phyloP scores from a whole-genome alignment of 2,888 invertebrate species.

The Margaritifera margaritifera region DNA sequence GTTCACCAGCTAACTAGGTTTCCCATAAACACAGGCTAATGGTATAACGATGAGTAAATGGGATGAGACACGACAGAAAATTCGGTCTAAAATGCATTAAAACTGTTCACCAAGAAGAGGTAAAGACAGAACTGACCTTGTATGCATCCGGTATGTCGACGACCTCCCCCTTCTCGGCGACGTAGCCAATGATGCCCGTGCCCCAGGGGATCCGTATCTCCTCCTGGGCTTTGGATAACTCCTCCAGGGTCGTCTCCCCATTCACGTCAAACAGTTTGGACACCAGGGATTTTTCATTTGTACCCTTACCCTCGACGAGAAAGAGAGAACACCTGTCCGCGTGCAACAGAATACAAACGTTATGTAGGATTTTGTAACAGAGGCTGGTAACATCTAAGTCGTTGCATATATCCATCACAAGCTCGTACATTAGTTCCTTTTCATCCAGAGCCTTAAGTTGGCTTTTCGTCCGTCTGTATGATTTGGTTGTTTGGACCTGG shows the following conservation, averaged over 20 bases:
- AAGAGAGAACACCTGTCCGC: slow-evolving; percentile 72
- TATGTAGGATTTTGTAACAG: slow-evolving; percentile 71
- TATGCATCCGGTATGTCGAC: slow-evolving; percentile 71
- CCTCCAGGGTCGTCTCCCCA: slow-evolving; percentile 79
- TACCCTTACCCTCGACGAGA: slow-evolving; percentile 73
- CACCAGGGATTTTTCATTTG: slow-evolving; percentile 77
- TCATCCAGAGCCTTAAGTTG: slow-evolving; percentile 74
- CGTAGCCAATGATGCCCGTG: slow-evolving; percentile 68
- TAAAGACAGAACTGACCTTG: slow-evolving; percentile 52
- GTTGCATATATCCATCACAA: slow-evolving; percentile 71
- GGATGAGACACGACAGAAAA: too few species aligned
- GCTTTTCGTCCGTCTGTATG: slow-evolving; percentile 75
- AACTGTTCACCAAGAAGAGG: not conserved
- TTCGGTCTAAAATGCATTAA: too few species aligned
- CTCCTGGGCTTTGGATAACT: slow-evolving; percentile 89
- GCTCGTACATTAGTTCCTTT: slow-evolving; percentile 71
- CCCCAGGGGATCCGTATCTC: slow-evolving; percentile 79
- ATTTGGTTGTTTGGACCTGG: slow-evolving; percentile 71
- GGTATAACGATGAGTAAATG: too few species aligned
- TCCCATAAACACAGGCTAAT: too few species aligned
- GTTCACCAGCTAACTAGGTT: too few species aligned
- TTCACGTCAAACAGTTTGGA: slow-evolving; percentile 71
- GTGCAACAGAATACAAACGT: slow-evolving; percentile 69
- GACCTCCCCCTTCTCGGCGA: slow-evolving; percentile 66
- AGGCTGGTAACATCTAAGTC: slow-evolving; percentile 70